These are phyloP conservation scores for Spermophilus dauricus DNA, from an alignment of 2,113 vertebrate genomes.

Conservation along the genomic window DNA sequence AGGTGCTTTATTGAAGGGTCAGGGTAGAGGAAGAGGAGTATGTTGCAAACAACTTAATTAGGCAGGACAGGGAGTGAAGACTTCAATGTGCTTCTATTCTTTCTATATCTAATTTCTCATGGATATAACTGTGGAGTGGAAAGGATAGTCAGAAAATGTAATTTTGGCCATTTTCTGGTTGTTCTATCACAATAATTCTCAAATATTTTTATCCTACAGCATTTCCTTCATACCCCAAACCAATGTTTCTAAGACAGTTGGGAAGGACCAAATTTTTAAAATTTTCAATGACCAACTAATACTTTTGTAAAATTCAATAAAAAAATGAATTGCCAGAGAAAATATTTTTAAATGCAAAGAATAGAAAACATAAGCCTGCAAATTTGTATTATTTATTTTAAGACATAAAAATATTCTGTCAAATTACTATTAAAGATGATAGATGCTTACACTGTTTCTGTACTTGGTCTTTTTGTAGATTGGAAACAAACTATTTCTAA, in stretches of 20 bases:
- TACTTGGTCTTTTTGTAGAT: background rate
- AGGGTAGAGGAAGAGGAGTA: conserved; percentile 19
- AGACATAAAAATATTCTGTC: conserved; percentile 9
- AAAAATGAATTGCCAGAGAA: conserved; percentile 3
- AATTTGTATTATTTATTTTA: background rate
- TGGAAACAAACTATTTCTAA: background rate
- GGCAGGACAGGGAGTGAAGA: background rate
- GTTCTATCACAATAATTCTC: conserved; percentile 12
- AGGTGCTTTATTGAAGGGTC: conserved; percentile 30
- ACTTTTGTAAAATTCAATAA: background rate
- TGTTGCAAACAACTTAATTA: background rate
- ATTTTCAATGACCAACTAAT: background rate
- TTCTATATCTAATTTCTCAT: background rate
- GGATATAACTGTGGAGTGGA: background rate
- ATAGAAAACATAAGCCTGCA: background rate
- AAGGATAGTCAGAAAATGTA: background rate
- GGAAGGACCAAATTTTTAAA: background rate
- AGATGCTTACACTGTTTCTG: background rate
- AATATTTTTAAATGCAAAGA: background rate
- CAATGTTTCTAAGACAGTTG: background rate
- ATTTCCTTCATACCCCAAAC: background rate
- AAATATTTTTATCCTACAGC: conserved; percentile 1
- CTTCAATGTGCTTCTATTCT: conserved; percentile 46
- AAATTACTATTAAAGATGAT: background rate
- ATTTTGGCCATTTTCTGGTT: background rate